These are phyloP conservation scores for Dreissena polymorpha DNA, from an alignment of 1,140 invertebrate species.

Conservation along the genomic window DNA sequence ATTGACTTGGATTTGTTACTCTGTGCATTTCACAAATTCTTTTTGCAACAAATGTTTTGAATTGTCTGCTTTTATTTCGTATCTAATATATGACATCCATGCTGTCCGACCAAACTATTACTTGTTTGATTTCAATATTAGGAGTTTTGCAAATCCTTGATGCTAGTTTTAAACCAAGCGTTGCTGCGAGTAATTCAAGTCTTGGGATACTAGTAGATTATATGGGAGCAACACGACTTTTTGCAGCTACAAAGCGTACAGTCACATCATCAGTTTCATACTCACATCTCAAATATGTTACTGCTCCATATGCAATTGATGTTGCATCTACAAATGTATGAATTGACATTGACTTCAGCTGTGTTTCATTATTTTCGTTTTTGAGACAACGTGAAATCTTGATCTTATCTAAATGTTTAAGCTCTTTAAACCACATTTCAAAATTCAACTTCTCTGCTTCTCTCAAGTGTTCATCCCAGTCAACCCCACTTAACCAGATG, in stretches of 20 bases:
- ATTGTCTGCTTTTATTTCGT: background rate
- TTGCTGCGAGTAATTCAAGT: background rate
- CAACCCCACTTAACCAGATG: constrained; percentile 41
- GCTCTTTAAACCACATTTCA: constrained; percentile 39
- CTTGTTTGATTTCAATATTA: background rate
- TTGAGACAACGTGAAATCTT: background rate
- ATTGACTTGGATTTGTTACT: background rate
- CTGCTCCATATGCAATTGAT: constrained; percentile 31
- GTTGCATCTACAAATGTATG: constrained; percentile 43
- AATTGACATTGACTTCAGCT: background rate
- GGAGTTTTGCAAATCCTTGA: background rate
- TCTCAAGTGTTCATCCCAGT: constrained; percentile 43
- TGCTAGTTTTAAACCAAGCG: background rate
- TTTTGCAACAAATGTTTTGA: constrained; percentile 43
- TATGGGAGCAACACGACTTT: constrained; percentile 25
- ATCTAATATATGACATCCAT: constrained; percentile 40
- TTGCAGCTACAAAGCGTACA: too few relatives aligned
- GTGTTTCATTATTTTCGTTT: too few relatives aligned
- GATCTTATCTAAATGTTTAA: constrained; percentile 15
- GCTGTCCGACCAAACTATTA: constrained; percentile 42
- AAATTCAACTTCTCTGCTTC: background rate
- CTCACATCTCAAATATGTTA: constrained; percentile 21
- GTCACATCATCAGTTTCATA: constrained; percentile 6
- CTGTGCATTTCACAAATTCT: constrained; percentile 25
- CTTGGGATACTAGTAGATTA: background rate